phyloP scores from a whole-genome alignment of 2,113 vertebrate species.

The Oceanites oceanicus region DNA sequence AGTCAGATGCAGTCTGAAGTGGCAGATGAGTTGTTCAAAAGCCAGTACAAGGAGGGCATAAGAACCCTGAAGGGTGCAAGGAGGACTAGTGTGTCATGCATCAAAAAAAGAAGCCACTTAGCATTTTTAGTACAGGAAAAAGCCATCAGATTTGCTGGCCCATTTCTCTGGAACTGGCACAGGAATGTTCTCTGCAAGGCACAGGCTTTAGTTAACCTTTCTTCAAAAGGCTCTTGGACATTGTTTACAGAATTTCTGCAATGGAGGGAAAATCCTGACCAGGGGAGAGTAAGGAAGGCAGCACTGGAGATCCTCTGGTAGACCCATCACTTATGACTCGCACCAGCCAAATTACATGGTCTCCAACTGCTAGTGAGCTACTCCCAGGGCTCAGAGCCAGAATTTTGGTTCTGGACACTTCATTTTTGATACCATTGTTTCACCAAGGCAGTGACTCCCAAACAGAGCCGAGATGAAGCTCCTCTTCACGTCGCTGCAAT shows the following conservation, averaged over 20 bases:
- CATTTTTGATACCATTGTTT: not conserved
- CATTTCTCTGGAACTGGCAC: not conserved
- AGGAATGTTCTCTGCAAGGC: not conserved
- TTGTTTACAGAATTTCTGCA: not conserved
- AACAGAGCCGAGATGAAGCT: not conserved
- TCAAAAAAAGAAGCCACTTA: not conserved
- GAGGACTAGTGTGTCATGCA: not conserved
- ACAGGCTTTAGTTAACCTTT: not conserved
- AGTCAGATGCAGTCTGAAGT: slow-evolving; percentile 13
- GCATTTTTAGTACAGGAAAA: not conserved
- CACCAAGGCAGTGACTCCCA: not conserved
- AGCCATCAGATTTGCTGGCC: not conserved
- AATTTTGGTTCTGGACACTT: not conserved
- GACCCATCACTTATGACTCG: not conserved
- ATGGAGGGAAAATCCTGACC: not conserved
- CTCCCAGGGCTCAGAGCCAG: not conserved
- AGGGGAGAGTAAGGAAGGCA: not conserved
- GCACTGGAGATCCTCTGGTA: not conserved
- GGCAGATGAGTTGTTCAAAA: slow-evolving; percentile 24
- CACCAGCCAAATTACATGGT: fast-evolving
- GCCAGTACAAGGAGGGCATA: not conserved
- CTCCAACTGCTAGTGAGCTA: not conserved
- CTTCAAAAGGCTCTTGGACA: not conserved
- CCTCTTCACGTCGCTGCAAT: not conserved
- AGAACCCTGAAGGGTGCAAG: not conserved